These are phyloP conservation scores for Camelus bactrianus DNA, from an alignment of 2,113 vertebrate species.

Conservation along the genomic window DNA sequence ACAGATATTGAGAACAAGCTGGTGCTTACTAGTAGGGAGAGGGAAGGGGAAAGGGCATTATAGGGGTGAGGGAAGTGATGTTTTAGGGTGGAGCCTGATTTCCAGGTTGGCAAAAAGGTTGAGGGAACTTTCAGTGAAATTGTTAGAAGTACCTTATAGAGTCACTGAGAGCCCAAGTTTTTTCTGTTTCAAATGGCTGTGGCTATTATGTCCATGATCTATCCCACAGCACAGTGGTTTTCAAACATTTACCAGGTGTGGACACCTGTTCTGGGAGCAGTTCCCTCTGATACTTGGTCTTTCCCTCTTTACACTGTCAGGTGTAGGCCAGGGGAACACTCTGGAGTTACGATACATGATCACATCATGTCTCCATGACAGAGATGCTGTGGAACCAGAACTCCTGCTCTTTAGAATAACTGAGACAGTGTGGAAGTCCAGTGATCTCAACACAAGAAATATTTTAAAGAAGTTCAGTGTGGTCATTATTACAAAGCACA, in stretches of 20 bases:
- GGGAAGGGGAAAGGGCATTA: too few relatives aligned
- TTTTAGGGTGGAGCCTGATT: background rate
- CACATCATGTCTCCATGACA: background rate
- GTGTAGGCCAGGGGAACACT: background rate
- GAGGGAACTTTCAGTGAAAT: background rate
- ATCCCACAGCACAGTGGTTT: background rate
- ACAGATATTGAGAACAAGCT: too few relatives aligned
- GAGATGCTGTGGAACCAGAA: slow-evolving; percentile 2
- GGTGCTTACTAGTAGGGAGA: too few relatives aligned
- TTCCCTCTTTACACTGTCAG: background rate
- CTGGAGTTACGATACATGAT: background rate
- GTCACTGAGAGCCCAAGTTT: background rate
- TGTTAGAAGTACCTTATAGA: background rate
- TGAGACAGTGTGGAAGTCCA: background rate
- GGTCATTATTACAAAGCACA: background rate
- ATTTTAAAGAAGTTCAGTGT: slow-evolving; percentile 33
- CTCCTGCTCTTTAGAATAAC: background rate
- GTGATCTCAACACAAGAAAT: slow-evolving; percentile 49
- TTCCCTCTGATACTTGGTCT: background rate
- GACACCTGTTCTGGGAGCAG: background rate
- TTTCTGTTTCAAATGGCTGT: background rate
- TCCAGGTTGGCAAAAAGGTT: background rate
- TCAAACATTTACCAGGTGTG: background rate
- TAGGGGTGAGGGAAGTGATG: background rate
- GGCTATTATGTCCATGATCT: fast-evolving